Conservation (phyloP, 2,113 vertebrate species). For the Perognathus longimembris region DNA sequence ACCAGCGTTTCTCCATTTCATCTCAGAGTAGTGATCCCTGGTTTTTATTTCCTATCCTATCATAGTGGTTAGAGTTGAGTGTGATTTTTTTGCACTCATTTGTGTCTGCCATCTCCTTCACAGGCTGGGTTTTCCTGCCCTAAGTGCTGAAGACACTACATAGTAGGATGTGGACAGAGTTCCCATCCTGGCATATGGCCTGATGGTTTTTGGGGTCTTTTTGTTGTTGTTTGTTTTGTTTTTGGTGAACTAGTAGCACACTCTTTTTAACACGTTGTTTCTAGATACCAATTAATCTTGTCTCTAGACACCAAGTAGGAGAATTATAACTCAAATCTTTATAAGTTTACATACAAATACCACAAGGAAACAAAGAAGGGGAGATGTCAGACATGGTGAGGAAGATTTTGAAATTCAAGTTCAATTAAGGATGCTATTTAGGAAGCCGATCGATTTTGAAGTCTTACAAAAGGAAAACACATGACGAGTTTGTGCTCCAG, state of each 20-base stretch:
- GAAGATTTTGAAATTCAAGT: neutral
- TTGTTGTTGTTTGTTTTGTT: too few species aligned
- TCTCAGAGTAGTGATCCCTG: neutral
- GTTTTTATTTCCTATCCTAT: neutral
- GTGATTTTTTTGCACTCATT: neutral
- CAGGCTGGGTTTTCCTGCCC: neutral
- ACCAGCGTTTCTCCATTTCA: neutral
- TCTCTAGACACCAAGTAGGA: neutral
- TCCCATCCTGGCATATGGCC: rapidly evolving
- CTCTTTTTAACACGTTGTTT: neutral
- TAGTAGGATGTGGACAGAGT: rapidly evolving
- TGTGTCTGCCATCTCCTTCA: neutral
- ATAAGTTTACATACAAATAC: neutral
- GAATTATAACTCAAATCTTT: neutral
- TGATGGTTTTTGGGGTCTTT: too few species aligned
- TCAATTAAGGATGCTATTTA: neutral
- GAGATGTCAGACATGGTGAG: neutral
- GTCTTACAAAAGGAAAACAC: neutral
- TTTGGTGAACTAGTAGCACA: neutral
- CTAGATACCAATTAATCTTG: neutral
- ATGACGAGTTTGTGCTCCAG: neutral
- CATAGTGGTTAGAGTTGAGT: neutral
- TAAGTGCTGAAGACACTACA: neutral
- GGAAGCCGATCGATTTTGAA: neutral
- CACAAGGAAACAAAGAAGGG: neutral